Evolutionary conservation across 2,888 invertebrate genomes (phyloP).

Genomic region (Agapetus fuscipes): DNA sequence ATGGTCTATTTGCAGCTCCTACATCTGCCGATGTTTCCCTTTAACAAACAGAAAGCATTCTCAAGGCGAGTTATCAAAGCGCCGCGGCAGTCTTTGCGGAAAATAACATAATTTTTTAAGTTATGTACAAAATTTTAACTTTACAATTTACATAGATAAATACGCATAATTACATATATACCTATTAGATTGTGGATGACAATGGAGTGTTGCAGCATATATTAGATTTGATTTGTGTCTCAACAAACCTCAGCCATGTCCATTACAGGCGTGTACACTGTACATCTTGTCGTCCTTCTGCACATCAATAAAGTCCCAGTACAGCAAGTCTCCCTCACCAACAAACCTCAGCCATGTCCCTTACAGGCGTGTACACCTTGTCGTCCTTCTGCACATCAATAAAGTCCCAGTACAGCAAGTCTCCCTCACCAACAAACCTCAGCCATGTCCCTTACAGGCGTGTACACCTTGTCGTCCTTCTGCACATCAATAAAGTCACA

Average conservation of each 20-base stretch:
- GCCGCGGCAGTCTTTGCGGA: too few species aligned
- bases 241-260: too few species aligned
- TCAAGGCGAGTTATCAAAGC: too few species aligned
- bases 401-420: conserved; percentile 62
- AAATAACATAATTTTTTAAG: too few species aligned
- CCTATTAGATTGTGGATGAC: background rate
- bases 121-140: too few species aligned
- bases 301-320: conserved; percentile 56
- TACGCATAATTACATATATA: background rate
- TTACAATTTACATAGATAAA: too few species aligned
- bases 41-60: too few species aligned
- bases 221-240: too few species aligned
- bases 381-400: conserved; percentile 44
- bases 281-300: conserved; percentile 42
- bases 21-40: too few species aligned
- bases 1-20: too few species aligned
- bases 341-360: too few species aligned
- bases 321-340: conserved; percentile 43
- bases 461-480: conserved; percentile 48
- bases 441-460: conserved; percentile 50
- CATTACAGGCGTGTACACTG: conserved; percentile 55
- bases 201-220: too few species aligned
- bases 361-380: conserved; percentile 54
- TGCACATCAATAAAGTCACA: conserved; percentile 55
- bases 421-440: conserved; percentile 38